Percentiles rank a stretch among this genome's conserved stretches.
Conservation (phyloP, 2,888 invertebrate species). For the Sarcophaga variegata region DNA sequence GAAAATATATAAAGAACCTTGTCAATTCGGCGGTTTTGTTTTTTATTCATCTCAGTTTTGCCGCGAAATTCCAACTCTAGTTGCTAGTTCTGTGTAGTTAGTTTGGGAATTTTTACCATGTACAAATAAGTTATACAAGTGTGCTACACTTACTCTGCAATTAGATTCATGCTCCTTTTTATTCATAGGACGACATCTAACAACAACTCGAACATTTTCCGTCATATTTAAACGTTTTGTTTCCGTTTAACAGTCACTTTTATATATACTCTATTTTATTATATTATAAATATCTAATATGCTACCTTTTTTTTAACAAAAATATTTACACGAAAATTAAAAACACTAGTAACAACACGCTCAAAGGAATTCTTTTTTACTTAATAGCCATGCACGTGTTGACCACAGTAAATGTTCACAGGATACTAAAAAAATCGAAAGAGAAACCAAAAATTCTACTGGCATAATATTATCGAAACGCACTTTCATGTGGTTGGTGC, state of each 20-base stretch:
- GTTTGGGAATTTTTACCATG: too few species aligned
- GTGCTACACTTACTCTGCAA: slow-evolving; percentile 24
- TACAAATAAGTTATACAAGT: too few species aligned
- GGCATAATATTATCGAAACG: background rate
- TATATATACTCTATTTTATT: background rate
- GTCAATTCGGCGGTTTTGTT: too few species aligned
- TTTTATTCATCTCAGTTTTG: too few species aligned
- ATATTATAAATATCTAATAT: background rate
- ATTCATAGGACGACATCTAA: slow-evolving; percentile 57
- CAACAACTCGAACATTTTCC: slow-evolving; percentile 53
- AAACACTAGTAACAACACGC: background rate
- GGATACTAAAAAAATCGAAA: slow-evolving; percentile 28
- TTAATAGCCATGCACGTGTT: slow-evolving; percentile 10
- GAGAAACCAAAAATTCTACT: background rate
- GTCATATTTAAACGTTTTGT: slow-evolving; percentile 29
- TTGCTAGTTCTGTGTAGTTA: too few species aligned
- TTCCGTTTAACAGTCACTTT: background rate
- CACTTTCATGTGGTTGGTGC: slow-evolving; percentile 13
- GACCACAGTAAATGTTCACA: slow-evolving; percentile 12
- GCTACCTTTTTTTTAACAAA: background rate
- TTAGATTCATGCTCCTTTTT: slow-evolving; percentile 54
- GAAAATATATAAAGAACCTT: too few species aligned
- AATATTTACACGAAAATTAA: background rate
- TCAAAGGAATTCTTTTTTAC: background rate
- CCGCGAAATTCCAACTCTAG: too few species aligned